Conservation (phyloP, 2,797 vertebrate genomes). For the Gorsachius magnificus region DNA sequence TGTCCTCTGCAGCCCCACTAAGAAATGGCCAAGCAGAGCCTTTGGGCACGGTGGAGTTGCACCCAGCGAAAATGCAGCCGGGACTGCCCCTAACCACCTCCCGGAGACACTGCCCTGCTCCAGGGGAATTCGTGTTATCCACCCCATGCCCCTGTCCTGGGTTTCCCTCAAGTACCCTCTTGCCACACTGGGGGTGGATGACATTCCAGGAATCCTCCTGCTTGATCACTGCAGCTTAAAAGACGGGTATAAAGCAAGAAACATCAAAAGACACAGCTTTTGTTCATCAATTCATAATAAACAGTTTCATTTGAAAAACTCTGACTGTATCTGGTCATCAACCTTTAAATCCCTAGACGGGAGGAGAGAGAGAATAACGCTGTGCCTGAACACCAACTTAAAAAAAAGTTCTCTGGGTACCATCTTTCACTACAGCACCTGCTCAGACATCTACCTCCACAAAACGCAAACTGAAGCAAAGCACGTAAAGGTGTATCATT, state of each 20-base stretch:
- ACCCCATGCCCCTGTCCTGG: neutral
- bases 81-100: no score
- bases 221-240: neutral
- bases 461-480: neutral
- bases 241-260: neutral
- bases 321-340: neutral
- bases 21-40: neutral
- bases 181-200: no score
- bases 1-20: neutral
- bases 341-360: neutral
- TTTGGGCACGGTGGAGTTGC: rapidly evolving
- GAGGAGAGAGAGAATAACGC: neutral
- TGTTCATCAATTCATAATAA: neutral
- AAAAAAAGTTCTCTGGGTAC: rapidly evolving
- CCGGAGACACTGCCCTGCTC: neutral
- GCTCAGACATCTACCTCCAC: neutral
- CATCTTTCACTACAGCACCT: neutral
- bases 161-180: neutral
- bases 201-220: neutral
- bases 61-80: rapidly evolving
- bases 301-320: neutral
- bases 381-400: neutral
- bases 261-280: neutral
- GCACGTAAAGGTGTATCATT: neutral
- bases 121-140: no score